Conservation (phyloP, 2,797 vertebrate genomes). For the Monodelphis domestica region DNA sequence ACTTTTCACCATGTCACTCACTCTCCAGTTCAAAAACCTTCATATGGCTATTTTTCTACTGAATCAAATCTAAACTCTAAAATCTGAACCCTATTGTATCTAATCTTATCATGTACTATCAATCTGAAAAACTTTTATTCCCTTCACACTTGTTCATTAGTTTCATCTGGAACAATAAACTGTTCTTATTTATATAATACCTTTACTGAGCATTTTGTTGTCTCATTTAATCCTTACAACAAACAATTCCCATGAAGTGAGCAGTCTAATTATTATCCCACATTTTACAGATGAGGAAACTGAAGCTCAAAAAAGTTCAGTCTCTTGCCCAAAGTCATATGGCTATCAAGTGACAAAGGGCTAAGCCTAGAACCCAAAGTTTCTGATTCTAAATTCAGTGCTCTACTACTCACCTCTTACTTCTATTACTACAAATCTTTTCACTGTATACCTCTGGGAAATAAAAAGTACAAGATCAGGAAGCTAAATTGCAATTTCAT, state of each 20-base stretch:
- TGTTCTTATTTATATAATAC: neutral
- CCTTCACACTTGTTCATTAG: neutral
- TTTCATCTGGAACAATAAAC: neutral
- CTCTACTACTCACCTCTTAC: neutral
- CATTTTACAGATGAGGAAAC: neutral
- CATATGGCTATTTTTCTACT: neutral
- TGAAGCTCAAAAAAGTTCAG: neutral
- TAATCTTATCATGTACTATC: neutral
- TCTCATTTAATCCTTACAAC: neutral
- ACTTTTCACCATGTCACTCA: conserved; percentile 20
- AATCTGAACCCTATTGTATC: conserved; percentile 19
- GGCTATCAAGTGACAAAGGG: neutral
- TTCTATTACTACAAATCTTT: neutral
- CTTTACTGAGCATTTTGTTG: neutral
- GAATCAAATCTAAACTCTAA: conserved; percentile 51
- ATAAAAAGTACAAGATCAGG: neutral
- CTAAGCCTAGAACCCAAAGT: neutral
- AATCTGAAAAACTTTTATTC: neutral
- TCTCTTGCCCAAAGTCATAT: neutral
- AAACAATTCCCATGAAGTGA: neutral
- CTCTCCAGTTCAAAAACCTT: conserved; percentile 24
- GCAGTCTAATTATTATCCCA: neutral
- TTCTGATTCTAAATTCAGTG: neutral
- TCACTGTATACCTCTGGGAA: neutral
- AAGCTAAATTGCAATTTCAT: neutral